Base-by-base conservation (phyloP, 2,797 vertebrate genomes). In the Pygocentrus nattereri region DNA sequence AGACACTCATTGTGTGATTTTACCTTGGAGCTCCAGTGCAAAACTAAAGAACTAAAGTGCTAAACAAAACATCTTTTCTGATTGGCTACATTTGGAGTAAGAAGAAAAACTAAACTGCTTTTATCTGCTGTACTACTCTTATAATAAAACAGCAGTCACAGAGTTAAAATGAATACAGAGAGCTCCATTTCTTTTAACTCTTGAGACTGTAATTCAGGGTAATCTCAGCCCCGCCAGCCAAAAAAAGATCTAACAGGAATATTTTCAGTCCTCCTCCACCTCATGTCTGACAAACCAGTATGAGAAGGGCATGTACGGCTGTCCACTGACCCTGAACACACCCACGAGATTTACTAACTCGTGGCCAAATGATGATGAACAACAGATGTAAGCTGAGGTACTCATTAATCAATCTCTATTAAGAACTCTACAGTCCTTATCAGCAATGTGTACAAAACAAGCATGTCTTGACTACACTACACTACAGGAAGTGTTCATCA, bases 281-380 rank as follows among this genome's bases (percentile, higher is more conserved):
- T 21, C 41, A 38, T n/a, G 59, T 64, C 19, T 65, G 78, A 65
- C 58, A 54, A n/a, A 30, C 70, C 3, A 65, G 62, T 21, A 38
- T 38, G 30, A 74, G 31, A 74, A n/a, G 47, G 47, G 78, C 59
- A 52, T 56, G 44, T 62, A 25, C 44, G 30, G 65, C 52, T 70
- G 52, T 70, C 65, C 25, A 11, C 31, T 65, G 23, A 49, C 68
- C 56, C 68, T n/a, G 67, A 72, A 52, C 78, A 54, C 61, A 47
- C 70, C 23, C n/a, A 23, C 19, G 31, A 31, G 62, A 81, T 58
- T 59, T 16, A 8, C 41, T 49, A 12, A 50, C 62, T 44, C n/a
- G 5, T 19, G 5, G 25, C 16, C 61, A 74, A 41, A 47, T 23
- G 62, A 47, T 31, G 34, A 72, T 72, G 47, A 54, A 54, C 49